Evolutionary conservation across 2,113 vertebrate species (phyloP), one percentile per base, ranked within the genome.

Genomic region (Benitochromis conjunctus): DNA sequence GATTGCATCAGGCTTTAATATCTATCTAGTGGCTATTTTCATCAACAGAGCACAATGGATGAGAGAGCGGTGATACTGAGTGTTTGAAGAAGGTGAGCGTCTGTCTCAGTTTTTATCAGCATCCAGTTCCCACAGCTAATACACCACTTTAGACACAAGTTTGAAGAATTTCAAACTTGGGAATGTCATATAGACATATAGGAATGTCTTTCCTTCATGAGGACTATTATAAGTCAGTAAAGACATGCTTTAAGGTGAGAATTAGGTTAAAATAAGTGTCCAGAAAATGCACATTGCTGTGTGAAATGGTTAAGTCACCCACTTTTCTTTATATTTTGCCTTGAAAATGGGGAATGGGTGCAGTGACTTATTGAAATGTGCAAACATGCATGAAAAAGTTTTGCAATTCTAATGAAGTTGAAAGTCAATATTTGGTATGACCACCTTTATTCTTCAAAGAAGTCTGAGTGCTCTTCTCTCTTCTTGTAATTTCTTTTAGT

Each of bases 1-100:
- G 82, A 90, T 89, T 88, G 88, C 88, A 93, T 93, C 84, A 90
- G 86, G 82, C 84, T 91, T 92, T 93, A 91, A 87, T 91, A 92
- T 93, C 81, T 69, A 54, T 88, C 84, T 71, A 81, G 9, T 84
- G 85, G 24, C 86, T 86, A 85, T 88, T 89, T 84, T 86, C 80
- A 48, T 77, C 38, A 57, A 74, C n/a, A 71, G 48, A 74, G 71
- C 60, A 89, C 78, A 90, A 89, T 74, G 76, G 60, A 36, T 9
- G 4, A 79, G 16, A 85, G 80, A 24, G 9, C n/a, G 57, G 80
- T 90, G 88, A 91, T 89, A 92, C 89, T 89, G 78, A 88, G 89
- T 66, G 53, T 57, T 53, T 48, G 2, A 31, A 86, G 76, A 82
- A 43, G 24, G 76, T 71, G 88, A 88, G 80, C 78, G 66, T 85